Evolutionary conservation across 1,140 invertebrate genomes (phyloP).

Genomic region (Bombus impatiens): DNA sequence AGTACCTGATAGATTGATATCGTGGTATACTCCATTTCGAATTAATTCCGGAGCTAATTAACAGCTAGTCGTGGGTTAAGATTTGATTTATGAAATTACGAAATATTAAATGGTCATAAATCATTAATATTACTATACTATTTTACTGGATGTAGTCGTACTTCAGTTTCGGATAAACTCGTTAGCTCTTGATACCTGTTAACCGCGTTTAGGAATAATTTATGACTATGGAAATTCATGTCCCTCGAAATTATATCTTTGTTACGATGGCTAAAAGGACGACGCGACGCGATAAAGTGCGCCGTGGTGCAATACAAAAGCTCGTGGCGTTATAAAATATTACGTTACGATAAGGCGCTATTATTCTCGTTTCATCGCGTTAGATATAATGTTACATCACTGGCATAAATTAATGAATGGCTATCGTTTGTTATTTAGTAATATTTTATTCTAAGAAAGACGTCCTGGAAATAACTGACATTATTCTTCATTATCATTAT

Average conservation of each 20-base stretch:
- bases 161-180: conserved; percentile 4
- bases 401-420: conserved; percentile 22
- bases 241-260: conserved; percentile 16
- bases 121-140: background rate
- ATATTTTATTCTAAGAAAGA: too few relatives aligned
- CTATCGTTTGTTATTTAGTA: background rate
- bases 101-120: conserved; percentile 3
- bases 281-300: background rate
- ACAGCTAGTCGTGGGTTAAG: background rate
- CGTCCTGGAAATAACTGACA: background rate
- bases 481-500: background rate
- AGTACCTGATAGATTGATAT: background rate
- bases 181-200: background rate
- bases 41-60: background rate
- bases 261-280: conserved; percentile 2
- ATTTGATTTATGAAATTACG: conserved; percentile 9
- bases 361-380: conserved; percentile 17
- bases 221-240: conserved; percentile 6
- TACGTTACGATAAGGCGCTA: conserved; percentile 5
- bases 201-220: conserved; percentile 2
- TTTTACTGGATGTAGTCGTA: background rate
- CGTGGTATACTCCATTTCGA: background rate
- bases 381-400: background rate
- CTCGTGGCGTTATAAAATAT: conserved; percentile 16
- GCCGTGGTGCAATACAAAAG: background rate